Percentiles rank a stretch among this genome's conserved stretches.
phyloP scores from a whole-genome alignment of 2,888 invertebrate genomes.

The Cephus spinipes region DNA sequence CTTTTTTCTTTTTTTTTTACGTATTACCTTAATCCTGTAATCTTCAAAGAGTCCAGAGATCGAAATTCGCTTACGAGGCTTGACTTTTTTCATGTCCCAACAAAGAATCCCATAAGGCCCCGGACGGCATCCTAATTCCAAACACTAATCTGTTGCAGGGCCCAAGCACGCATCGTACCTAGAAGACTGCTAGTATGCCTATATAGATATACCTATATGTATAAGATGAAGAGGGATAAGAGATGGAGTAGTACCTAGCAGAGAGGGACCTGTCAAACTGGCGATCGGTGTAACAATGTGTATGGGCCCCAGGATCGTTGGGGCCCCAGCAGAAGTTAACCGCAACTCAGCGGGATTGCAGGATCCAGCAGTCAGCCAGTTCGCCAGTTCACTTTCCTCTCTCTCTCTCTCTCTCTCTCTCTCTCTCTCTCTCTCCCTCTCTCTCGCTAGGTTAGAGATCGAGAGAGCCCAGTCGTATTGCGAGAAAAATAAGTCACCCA shows the following conservation, averaged over 20 bases:
- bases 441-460: slow-evolving; percentile 21
- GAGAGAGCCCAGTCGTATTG: slow-evolving; percentile 37
- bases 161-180: background rate
- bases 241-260: slow-evolving; percentile 1
- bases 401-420: no score
- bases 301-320: slow-evolving; percentile 23
- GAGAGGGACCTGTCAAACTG: slow-evolving; percentile 53
- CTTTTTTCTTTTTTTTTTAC: background rate
- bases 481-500: slow-evolving; percentile 50
- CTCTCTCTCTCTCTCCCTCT: no score
- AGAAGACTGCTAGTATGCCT: background rate
- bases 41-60: background rate
- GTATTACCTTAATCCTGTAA: background rate
- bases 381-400: slow-evolving; percentile 39
- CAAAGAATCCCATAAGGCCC: background rate
- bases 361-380: slow-evolving; percentile 16
- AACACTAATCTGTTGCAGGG: slow-evolving; percentile 44
- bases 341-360: slow-evolving; percentile 47
- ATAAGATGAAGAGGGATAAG: slow-evolving; percentile 37
- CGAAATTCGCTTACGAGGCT: background rate
- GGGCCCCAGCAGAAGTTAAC: slow-evolving; percentile 50
- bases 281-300: slow-evolving; percentile 48
- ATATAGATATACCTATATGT: slow-evolving; percentile 31
- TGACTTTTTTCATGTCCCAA: background rate
- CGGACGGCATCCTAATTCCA: slow-evolving; percentile 36